phyloP scores from a whole-genome alignment of 2,888 invertebrate species.

The Lasioglossum pauxillum region DNA sequence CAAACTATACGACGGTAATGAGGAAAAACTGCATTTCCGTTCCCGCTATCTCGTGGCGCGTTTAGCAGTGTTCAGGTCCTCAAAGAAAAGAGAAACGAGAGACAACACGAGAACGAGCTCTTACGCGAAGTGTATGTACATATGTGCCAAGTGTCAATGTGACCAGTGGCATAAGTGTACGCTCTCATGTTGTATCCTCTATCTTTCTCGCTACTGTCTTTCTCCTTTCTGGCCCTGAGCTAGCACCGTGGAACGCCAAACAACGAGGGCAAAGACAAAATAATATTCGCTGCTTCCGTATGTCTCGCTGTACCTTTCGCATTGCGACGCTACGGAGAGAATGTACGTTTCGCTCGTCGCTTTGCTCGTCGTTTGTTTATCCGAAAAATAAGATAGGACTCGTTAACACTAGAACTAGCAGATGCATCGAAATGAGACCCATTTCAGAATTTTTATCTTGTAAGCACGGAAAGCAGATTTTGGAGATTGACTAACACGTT shows the following conservation, averaged over 20 bases:
- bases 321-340: neutral
- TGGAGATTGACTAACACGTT: neutral
- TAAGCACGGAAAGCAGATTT: neutral
- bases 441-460: neutral
- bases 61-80: neutral
- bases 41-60: neutral
- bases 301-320: neutral
- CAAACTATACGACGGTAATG: neutral
- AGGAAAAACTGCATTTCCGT: neutral
- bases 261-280: neutral
- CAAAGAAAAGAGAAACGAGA: neutral
- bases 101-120: neutral
- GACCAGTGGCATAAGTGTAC: neutral
- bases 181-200: neutral
- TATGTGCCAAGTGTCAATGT: neutral
- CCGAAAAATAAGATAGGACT: conserved; percentile 7
- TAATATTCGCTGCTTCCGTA: neutral
- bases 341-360: conserved; percentile 1
- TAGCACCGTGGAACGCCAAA: conserved; percentile 13
- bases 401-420: conserved; percentile 5
- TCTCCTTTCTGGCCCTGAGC: neutral
- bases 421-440: neutral
- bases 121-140: neutral
- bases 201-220: neutral
- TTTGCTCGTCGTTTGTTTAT: conserved; percentile 5